Conservation (phyloP, 2,797 vertebrate genomes). For the Rhyacichthys aspro region DNA sequence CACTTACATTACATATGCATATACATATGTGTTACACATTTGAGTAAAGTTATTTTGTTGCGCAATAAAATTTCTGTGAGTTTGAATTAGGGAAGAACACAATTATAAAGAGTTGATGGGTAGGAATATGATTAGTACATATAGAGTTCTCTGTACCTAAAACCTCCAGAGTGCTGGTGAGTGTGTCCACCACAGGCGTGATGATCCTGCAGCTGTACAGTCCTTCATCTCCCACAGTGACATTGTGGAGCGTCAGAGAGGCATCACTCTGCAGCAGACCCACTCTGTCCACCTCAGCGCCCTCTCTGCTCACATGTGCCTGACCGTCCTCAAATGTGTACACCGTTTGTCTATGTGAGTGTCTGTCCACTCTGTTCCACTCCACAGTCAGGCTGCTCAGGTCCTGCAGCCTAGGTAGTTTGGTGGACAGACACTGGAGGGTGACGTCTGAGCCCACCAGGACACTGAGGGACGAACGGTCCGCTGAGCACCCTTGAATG, state of each 20-base stretch:
- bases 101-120: too few species aligned
- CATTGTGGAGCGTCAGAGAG: slow-evolving; percentile 57
- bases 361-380: slow-evolving; percentile 57
- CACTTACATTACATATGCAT: too few species aligned
- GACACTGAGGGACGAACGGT: slow-evolving; percentile 12
- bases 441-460: slow-evolving; percentile 36
- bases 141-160: slow-evolving; percentile 53
- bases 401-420: slow-evolving; percentile 6
- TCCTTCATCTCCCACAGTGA: slow-evolving; percentile 64
- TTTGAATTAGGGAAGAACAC: too few species aligned
- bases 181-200: slow-evolving; percentile 51
- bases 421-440: slow-evolving; percentile 40
- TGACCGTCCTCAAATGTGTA: slow-evolving; percentile 57
- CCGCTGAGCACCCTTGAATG: slow-evolving; percentile 25
- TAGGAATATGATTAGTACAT: too few species aligned
- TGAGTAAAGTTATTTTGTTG: too few species aligned
- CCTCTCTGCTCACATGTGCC: slow-evolving; percentile 14
- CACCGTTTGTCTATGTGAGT: slow-evolving; percentile 19
- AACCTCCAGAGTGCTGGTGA: slow-evolving; percentile 56
- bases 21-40: too few species aligned
- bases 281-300: slow-evolving; percentile 36
- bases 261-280: slow-evolving; percentile 50
- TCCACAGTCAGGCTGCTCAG: slow-evolving; percentile 45
- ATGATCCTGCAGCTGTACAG: slow-evolving; percentile 69
- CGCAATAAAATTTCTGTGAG: too few species aligned